Conservation (phyloP, 2,888 invertebrate genomes). For the Pogonocherus hispidulus region DNA sequence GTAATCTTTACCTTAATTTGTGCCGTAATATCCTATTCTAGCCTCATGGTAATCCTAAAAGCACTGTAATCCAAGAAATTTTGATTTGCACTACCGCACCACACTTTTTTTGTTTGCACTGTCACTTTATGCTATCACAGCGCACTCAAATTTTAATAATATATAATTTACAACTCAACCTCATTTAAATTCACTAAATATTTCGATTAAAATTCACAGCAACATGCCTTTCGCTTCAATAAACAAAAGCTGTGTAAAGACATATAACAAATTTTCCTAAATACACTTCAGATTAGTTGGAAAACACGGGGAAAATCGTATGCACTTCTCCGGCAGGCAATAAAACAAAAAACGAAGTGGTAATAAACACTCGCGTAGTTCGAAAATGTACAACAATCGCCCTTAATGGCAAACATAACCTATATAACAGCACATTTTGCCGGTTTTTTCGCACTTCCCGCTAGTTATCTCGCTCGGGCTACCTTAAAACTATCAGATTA, state of each 20-base stretch:
- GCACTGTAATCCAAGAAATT: conserved; percentile 46
- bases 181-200: conserved; percentile 32
- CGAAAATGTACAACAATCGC: conserved; percentile 56
- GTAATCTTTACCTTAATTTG: conserved; percentile 34
- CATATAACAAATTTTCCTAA: conserved; percentile 23
- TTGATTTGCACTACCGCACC: conserved; percentile 40
- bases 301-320: conserved; percentile 2
- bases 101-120: conserved; percentile 51
- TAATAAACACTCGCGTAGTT: conserved; percentile 51
- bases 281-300: not conserved
- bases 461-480: conserved; percentile 43
- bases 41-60: conserved; percentile 39
- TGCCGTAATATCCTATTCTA: conserved; percentile 17
- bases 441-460: conserved; percentile 53
- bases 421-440: conserved; percentile 58
- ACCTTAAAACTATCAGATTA: conserved; percentile 32
- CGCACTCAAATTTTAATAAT: conserved; percentile 41
- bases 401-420: conserved; percentile 63
- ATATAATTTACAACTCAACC: not conserved
- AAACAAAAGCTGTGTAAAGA: conserved; percentile 23
- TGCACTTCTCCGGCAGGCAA: conserved; percentile 34
- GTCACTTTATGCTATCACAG: conserved; percentile 51
- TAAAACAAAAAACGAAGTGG: conserved; percentile 55
- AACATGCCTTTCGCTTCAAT: not conserved
- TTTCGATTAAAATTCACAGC: conserved; percentile 17